These are phyloP conservation scores for Ciconia maguari DNA, from an alignment of 2,113 vertebrate genomes.

Conservation along the genomic window DNA sequence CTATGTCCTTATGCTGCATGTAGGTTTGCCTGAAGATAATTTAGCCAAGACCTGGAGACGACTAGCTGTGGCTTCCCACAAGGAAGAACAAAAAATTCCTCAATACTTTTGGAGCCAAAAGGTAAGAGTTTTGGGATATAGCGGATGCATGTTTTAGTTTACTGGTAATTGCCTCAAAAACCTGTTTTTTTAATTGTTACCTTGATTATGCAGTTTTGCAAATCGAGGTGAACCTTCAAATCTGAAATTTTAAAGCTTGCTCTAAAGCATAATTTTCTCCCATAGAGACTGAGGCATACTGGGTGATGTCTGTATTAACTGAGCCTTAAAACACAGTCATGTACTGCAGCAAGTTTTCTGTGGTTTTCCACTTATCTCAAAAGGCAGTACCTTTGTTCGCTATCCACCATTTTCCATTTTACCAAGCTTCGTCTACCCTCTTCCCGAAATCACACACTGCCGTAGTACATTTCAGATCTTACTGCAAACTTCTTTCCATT, in stretches of 20 bases:
- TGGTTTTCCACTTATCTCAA: not conserved
- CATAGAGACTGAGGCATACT: not conserved
- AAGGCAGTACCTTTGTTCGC: not conserved
- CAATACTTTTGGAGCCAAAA: not conserved
- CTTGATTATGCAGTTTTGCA: not conserved
- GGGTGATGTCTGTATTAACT: not conserved
- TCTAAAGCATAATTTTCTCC: not conserved
- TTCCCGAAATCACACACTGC: not conserved
- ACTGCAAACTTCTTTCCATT: not conserved
- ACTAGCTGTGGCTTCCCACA: not conserved
- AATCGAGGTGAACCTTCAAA: not conserved
- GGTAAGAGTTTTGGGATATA: not conserved
- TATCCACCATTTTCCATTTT: not conserved
- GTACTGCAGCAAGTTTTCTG: not conserved
- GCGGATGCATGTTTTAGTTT: not conserved
- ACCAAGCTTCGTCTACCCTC: not conserved
- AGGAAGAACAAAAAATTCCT: not conserved
- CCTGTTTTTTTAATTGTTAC: not conserved
- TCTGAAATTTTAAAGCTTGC: not conserved
- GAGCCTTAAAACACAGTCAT: not conserved
- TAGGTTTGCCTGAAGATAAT: not conserved
- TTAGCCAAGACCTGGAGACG: not conserved
- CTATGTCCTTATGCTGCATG: not conserved
- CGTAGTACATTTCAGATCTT: rapidly evolving
- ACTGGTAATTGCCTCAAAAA: not conserved